Conservation (phyloP, 2,888 invertebrate species). For the Trilocha varians region DNA sequence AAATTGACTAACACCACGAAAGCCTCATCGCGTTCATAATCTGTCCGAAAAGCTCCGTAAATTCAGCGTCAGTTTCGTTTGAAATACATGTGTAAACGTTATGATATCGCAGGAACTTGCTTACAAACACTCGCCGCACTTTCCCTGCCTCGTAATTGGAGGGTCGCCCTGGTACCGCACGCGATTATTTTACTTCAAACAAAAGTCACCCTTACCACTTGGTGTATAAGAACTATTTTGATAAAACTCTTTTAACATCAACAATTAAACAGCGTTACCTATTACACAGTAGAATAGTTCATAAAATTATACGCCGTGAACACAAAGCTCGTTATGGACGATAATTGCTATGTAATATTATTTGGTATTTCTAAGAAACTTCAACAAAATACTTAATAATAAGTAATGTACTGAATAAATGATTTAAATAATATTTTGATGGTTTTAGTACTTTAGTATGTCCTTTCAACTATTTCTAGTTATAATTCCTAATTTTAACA, state of each 20-base stretch:
- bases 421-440: too few species aligned
- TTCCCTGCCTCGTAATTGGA: slow-evolving; percentile 63
- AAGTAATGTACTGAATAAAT: too few species aligned
- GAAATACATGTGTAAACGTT: slow-evolving; percentile 58
- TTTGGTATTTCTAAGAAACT: too few species aligned
- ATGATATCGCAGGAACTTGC: slow-evolving; percentile 57
- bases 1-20: too few species aligned
- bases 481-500: too few species aligned
- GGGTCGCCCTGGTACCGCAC: slow-evolving; percentile 48
- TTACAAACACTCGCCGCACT: slow-evolving; percentile 59
- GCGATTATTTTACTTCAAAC: slow-evolving; percentile 44
- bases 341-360: too few species aligned
- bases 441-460: too few species aligned
- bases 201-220: slow-evolving; percentile 38
- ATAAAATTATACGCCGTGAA: slow-evolving; percentile 47
- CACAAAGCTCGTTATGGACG: too few species aligned
- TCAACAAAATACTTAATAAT: too few species aligned
- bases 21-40: slow-evolving; percentile 18
- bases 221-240: slow-evolving; percentile 33
- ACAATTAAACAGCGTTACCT: slow-evolving; percentile 43
- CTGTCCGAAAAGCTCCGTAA: slow-evolving; percentile 41
- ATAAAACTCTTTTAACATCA: slow-evolving; percentile 29
- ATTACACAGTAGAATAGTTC: slow-evolving; percentile 49
- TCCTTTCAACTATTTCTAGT: too few species aligned
- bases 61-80: slow-evolving; percentile 41